Base-by-base conservation (phyloP, 2,113 vertebrate species). In the Cisticola juncidis region DNA sequence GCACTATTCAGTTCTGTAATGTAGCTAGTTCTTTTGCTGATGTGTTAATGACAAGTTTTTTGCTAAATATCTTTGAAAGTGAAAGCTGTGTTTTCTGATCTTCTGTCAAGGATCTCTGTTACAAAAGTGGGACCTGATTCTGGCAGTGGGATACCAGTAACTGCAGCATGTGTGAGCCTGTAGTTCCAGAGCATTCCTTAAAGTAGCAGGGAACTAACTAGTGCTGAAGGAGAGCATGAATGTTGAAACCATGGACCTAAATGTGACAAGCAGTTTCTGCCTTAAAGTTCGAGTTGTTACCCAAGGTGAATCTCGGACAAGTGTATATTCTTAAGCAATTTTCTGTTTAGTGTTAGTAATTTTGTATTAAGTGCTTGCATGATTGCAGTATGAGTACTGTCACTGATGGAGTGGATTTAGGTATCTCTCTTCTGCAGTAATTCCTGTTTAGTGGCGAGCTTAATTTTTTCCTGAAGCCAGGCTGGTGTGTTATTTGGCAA, bases 161-260 rank as follows among this genome's bases (percentile, higher is more conserved):
- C 61, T 65, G 24, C 11, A 73, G 58, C 16, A 12, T 62, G 17
- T 85, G 44, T 38, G 29, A 64, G 56, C 24, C 17, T 17, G 0
- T 50, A 47, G 68, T 90, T 90, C n/a, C 38, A 62, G 54, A 83
- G 42, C 33, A 54, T 90, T 85, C 66, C 45, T 69, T 72, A 53
- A 73, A 64, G 48, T 40, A 82, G 36, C 29, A 35, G 62, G 54
- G 29, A 80, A 3, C 58, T 90, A 80, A 5, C 45, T 90, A 44
- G 50, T 95, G 79, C 92, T 95, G 90, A 93, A 90, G 64, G 86
- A 94, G 62, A 88, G 64, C 53, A 5, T 51, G 33, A 25, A 15
- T 57, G 13, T 18, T 77, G 66, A 77, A 48, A 57, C 17, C 0
- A 7, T 17, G 35, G 48, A 48, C 18, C n/a, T 88, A n/a, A 78